These are phyloP conservation scores for Scaptodrosophila latifasciaeformis DNA, from an alignment of 2,888 invertebrate species.

Conservation along the genomic window DNA sequence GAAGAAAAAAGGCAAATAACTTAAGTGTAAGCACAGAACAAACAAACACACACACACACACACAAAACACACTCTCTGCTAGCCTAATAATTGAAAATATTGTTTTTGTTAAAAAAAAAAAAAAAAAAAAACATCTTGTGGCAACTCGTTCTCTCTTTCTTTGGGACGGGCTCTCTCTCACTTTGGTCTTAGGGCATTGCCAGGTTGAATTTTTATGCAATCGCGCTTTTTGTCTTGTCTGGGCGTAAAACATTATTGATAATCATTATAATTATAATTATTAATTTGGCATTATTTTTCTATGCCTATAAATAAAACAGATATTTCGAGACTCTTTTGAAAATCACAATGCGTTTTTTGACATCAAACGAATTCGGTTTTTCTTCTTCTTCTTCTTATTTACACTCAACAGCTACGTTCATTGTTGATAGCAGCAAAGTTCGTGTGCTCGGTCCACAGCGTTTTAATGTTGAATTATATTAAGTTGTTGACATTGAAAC, in stretches of 20 bases:
- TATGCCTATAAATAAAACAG: neutral
- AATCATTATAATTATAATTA: too few relatives aligned
- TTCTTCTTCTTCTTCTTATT: too few relatives aligned
- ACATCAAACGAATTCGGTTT: too few relatives aligned
- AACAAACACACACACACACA: neutral
- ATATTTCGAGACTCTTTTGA: too few relatives aligned
- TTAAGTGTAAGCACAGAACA: neutral
- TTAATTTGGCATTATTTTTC: too few relatives aligned
- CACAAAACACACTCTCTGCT: neutral
- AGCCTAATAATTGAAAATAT: neutral
- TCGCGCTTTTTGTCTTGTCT: neutral
- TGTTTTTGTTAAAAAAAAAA: neutral
- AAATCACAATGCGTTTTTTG: too few relatives aligned
- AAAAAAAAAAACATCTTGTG: neutral
- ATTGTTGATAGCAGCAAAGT: too few relatives aligned
- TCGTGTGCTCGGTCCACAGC: neutral
- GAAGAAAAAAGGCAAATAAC: constrained; percentile 1
- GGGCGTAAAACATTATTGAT: too few relatives aligned
- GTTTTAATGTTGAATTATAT: neutral
- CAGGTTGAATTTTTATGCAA: neutral
- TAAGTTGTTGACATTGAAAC: constrained; percentile 8
- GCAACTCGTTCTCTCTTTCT: neutral
- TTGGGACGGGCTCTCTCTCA: neutral
- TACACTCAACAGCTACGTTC: too few relatives aligned
- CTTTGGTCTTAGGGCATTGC: neutral